phyloP scores from a whole-genome alignment of 2,797 vertebrate species.

The Catostomus latipinnis region DNA sequence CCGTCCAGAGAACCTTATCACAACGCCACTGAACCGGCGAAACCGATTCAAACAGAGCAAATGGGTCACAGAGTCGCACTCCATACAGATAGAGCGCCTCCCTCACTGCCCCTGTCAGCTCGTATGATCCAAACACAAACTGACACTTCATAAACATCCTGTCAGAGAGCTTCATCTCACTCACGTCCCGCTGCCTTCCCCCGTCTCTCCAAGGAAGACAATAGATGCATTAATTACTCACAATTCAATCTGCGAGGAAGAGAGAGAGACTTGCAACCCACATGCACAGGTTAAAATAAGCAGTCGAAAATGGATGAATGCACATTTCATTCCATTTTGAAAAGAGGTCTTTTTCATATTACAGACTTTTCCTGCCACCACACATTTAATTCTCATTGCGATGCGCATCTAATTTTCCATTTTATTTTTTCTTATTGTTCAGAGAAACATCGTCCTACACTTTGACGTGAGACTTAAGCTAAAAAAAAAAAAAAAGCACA shows the following conservation, averaged over 20 bases:
- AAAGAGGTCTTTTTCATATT: conserved; percentile 33
- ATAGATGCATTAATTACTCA: conserved; percentile 74
- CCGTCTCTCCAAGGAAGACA: conserved; percentile 44
- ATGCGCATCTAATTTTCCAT: neutral
- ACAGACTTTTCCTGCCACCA: conserved; percentile 18
- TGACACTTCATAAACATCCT: conserved; percentile 78
- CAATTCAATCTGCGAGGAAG: conserved; percentile 48
- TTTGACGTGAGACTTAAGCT: neutral
- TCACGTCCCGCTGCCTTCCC: conserved; percentile 70
- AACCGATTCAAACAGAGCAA: conserved; percentile 34
- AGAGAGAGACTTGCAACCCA: conserved; percentile 29
- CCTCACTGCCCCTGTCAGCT: conserved; percentile 3
- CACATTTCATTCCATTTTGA: conserved; percentile 26
- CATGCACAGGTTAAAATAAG: conserved; percentile 23
- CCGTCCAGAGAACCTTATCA: conserved; percentile 31
- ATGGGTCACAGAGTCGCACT: conserved; percentile 22
- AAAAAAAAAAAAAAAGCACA: too few species aligned
- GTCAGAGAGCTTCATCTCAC: conserved; percentile 77
- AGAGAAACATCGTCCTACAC: conserved; percentile 11
- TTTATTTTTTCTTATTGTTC: conserved; percentile 11
- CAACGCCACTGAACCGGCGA: conserved; percentile 7
- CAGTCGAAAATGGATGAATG: conserved; percentile 19
- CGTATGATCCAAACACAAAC: conserved; percentile 71
- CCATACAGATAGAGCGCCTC: conserved; percentile 8
- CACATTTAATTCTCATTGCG: conserved; percentile 11